Evolutionary conservation across 92 coral and sea anemone genomes (phyloP), one percentile per base, ranked within the genome.

Genomic region (Pocillopora meandrina): DNA sequence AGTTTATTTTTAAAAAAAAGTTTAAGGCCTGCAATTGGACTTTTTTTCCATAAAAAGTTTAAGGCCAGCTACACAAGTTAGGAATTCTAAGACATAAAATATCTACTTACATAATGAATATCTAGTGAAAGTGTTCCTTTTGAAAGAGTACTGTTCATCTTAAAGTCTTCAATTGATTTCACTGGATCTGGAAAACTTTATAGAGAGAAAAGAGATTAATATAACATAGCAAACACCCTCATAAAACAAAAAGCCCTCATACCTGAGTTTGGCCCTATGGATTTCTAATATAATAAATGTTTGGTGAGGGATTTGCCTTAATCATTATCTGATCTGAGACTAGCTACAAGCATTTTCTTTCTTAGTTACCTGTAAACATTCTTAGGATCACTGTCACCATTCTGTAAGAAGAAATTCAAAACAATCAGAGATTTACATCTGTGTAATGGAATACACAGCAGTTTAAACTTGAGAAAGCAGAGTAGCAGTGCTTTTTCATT

Each of bases 161-260:
- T 67, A 56, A 61, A 65, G 33, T 82, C 81, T 77, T 81, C 87
- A 42, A 65, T 70, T 61, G 64, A 33, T 57, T 76, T 69, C 35
- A 85, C 65, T 86, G 92, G 90, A 16, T 65, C 87, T 74, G 92
- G 92, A 56, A 90, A 90, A 73, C 92, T 90, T 31, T 18, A 81
- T 56, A 83, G 26, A 69, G 19, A 12, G 36, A 26, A 11, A 4
- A 15, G 17, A 15, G 21, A 9, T 17, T 35, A 52, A 72, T 42
- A 42, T 42, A 42, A 7, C 52, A 42, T 7, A 42, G 52, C 52
- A 42, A 42, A 42, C 8, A 42, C 52, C 8, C 52, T 3, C 52
- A 42, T 42, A 42, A 42, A 3, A 42, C 8, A 42, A 42, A 42
- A 42, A 42, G 52, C 52, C 52, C 52, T 42, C 8, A 42, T 3